A percentile compares a stretch with the other conserved stretches of the same genome.
These are phyloP conservation scores for Apistogramma diplotaenia DNA, from an alignment of 2,113 vertebrate species.

Conservation along the genomic window DNA sequence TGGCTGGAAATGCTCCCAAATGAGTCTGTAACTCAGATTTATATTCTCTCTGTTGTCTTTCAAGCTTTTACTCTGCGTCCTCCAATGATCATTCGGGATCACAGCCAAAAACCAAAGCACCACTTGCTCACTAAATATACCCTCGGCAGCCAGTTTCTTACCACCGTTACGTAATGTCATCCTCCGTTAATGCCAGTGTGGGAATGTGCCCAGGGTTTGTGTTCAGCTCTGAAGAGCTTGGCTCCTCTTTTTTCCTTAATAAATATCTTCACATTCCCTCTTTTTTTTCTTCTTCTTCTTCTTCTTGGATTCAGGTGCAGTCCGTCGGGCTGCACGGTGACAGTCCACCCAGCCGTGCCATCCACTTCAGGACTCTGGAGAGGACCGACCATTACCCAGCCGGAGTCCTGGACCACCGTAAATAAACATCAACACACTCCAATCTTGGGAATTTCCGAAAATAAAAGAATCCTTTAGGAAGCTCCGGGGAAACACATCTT, in stretches of 20 bases:
- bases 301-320: conserved; percentile 74
- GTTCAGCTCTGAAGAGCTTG: not conserved
- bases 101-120: not conserved
- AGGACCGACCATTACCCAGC: conserved; percentile 84
- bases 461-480: too few relatives aligned
- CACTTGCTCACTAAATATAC: not conserved
- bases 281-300: not conserved
- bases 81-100: conserved; percentile 4
- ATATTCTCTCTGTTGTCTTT: not conserved
- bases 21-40: not conserved
- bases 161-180: not conserved
- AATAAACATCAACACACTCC: conserved; percentile 1
- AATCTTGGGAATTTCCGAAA: not conserved
- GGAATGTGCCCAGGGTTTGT: not conserved
- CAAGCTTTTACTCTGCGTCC: not conserved
- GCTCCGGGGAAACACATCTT: too few relatives aligned
- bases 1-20: not conserved
- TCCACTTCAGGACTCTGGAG: conserved; percentile 93
- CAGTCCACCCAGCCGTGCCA: conserved; percentile 86
- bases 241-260: not conserved
- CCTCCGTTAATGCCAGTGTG: not conserved
- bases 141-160: conserved; percentile 9
- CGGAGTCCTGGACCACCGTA: conserved; percentile 68
- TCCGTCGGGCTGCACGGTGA: conserved; percentile 86
- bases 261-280: not conserved